Evolutionary conservation across 1,140 invertebrate genomes (phyloP).

Genomic region (Bacillus rossius): DNA sequence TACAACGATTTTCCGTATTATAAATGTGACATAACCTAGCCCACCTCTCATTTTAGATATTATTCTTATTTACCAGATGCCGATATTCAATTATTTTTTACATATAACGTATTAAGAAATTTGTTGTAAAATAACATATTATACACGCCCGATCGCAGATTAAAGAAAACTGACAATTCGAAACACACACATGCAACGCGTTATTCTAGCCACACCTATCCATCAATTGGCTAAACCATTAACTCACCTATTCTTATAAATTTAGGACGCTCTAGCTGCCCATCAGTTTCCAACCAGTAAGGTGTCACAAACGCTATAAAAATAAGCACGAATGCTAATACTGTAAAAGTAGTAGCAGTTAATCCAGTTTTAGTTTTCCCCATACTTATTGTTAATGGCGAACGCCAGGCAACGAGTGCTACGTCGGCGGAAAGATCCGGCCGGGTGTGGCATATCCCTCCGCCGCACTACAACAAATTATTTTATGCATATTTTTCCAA

Average conservation of each 20-base stretch:
- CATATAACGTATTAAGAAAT: background rate
- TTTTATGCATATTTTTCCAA: too few relatives aligned
- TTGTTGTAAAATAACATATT: background rate
- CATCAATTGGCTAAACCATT: background rate
- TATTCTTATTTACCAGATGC: too few relatives aligned
- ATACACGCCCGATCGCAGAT: background rate
- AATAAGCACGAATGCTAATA: constrained; percentile 65
- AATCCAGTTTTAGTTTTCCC: constrained; percentile 60
- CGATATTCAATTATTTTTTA: background rate
- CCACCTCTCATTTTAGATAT: too few relatives aligned
- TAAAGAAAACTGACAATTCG: background rate
- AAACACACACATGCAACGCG: background rate
- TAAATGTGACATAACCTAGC: too few relatives aligned
- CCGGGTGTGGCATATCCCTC: background rate
- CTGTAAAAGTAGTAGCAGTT: constrained; percentile 59
- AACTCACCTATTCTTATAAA: constrained; percentile 73
- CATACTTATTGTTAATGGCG: constrained; percentile 38
- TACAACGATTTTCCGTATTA: too few relatives aligned
- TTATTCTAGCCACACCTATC: constrained; percentile 10
- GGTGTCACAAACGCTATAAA: constrained; percentile 87
- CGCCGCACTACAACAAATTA: background rate
- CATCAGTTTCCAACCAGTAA: constrained; percentile 88
- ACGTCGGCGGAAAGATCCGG: too few relatives aligned
- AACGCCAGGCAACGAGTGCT: too few relatives aligned
- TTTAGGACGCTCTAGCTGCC: constrained; percentile 66